phyloP scores from a whole-genome alignment of 1,140 invertebrate species.

The Arctopsyche grandis region DNA sequence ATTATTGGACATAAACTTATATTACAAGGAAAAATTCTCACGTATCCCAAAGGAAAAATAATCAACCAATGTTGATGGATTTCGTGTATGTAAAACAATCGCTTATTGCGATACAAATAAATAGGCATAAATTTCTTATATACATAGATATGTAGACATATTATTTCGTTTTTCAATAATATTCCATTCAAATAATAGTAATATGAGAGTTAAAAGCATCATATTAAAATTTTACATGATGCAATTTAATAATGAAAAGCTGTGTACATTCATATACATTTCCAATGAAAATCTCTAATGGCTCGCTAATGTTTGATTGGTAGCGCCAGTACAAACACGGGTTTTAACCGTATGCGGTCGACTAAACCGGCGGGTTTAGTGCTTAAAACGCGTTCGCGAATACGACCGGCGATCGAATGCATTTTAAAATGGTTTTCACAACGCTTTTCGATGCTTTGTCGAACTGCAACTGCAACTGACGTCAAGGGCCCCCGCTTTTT shows the following conservation, averaged over 20 bases:
- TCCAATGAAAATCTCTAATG: constrained; percentile 51
- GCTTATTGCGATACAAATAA: too few species aligned
- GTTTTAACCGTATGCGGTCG: constrained; percentile 22
- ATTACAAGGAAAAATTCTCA: too few species aligned
- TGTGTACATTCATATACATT: constrained; percentile 40
- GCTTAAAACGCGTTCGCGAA: background rate
- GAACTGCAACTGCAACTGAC: constrained; percentile 17
- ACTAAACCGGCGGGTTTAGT: background rate
- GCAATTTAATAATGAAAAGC: background rate
- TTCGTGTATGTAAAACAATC: too few species aligned
- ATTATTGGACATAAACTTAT: too few species aligned
- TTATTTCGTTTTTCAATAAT: too few species aligned
- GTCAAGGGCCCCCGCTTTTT: background rate
- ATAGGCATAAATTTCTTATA: too few species aligned
- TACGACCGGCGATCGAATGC: constrained; percentile 13
- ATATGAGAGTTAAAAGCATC: too few species aligned
- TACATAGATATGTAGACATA: too few species aligned
- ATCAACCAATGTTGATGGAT: too few species aligned
- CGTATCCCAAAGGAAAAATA: too few species aligned
- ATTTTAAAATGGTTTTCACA: constrained; percentile 47
- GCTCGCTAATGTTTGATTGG: constrained; percentile 50
- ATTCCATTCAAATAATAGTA: too few species aligned
- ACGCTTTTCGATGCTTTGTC: constrained; percentile 34
- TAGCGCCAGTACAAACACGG: background rate
- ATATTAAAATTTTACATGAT: too few species aligned